Conservation (phyloP, 2,113 vertebrate genomes). For the Gnathonemus echidnorhynchus region DNA sequence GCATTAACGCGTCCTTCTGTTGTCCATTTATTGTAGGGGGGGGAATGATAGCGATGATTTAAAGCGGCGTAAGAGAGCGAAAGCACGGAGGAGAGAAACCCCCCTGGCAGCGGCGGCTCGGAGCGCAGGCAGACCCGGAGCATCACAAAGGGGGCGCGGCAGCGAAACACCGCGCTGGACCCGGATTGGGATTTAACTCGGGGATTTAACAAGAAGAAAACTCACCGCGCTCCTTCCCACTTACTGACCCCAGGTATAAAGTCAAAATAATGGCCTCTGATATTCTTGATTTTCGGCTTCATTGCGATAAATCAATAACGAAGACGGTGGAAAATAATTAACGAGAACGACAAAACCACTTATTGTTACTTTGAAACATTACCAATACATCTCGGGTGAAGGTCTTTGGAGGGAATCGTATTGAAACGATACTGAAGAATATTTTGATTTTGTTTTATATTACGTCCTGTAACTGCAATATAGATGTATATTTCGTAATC, state of each 20-base stretch:
- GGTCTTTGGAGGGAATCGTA: not conserved
- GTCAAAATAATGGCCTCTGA: not conserved
- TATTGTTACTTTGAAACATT: not conserved
- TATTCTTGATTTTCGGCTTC: not conserved
- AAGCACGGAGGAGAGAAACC: not conserved
- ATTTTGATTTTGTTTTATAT: not conserved
- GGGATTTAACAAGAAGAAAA: not conserved
- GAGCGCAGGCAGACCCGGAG: constrained; percentile 54
- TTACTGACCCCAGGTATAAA: not conserved
- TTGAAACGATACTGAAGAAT: not conserved
- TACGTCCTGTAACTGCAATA: not conserved
- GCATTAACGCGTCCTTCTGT: constrained; percentile 36
- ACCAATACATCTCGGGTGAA: not conserved
- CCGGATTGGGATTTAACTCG: constrained; percentile 42
- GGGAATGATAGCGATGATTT: not conserved
- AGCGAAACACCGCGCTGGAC: constrained; percentile 53
- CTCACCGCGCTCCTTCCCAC: not conserved
- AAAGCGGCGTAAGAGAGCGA: not conserved
- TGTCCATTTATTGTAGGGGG: constrained; percentile 15
- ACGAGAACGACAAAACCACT: not conserved
- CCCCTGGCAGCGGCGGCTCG: constrained; percentile 25
- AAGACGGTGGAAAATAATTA: too few relatives aligned
- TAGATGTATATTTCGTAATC: not conserved
- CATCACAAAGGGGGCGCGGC: constrained; percentile 64
- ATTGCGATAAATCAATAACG: not conserved